Base-by-base conservation (phyloP, 2,888 invertebrate genomes). In the Drosophila prolongata region DNA sequence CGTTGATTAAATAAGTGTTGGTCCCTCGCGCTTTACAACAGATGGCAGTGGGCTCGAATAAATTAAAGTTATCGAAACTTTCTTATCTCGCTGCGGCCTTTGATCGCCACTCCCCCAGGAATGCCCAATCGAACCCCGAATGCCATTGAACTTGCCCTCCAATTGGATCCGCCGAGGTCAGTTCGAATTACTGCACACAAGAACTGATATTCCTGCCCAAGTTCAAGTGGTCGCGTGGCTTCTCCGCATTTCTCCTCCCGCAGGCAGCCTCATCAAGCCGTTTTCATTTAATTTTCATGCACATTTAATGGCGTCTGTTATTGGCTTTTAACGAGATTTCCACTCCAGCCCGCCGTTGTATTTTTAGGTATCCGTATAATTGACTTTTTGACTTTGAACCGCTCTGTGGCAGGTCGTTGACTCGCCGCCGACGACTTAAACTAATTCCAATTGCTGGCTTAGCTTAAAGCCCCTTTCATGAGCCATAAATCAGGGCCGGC, bases 261-360 rank as follows among this genome's bases (percentile, higher is more conserved):
- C 50, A 61, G 70, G 24, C 58, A 40, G 60, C 42, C 61, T 59
- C 79, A 67, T 72, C 80, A 58, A 75, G 78, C 73, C 70, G 27
- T 79, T 73, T 79, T 82, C 87, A 86, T 82, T 85, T 89, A 75
- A 83, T 82, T 82, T 85, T 89, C 82, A 89, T 83, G 89, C 87
- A 76, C 83, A 73, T 87, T 89, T 88, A 87, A 86, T 86, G 88
- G 86, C 80, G 80, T 89, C 88, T 86, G 89, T 88, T 89, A 89
- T 86, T 89, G 86, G 75, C 80, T 86, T 86, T 89, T 86, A 86
- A 86, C 86, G 76, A 86, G 86, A 89, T 85, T 86, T 89, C 77
- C 87, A 75, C 89, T 80, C 73, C 73, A 69, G 47, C 49, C 67
- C 75, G 19, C 53, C 13, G 14, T 9, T 35, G 38, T 67, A 58